Evolutionary conservation across 2,888 invertebrate species (phyloP), one percentile per base, ranked within the genome.

Genomic region (Sarcophaga carnaria): DNA sequence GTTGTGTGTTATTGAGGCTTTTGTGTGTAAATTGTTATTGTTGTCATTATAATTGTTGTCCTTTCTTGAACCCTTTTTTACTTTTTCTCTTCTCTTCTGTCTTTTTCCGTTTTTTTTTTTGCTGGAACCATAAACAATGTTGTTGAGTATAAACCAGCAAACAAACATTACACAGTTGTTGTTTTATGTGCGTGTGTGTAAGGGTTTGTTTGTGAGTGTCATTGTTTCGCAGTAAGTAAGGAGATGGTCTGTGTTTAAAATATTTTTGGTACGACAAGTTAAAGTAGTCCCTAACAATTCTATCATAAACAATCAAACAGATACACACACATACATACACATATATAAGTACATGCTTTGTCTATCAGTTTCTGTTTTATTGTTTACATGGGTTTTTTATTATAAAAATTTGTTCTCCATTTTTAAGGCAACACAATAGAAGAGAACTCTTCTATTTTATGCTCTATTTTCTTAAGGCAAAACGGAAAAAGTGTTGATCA

Each of bases 41-140:
- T 45, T 79, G 70, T 71, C 66, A 12, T 66, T 78, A 54, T 76
- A 70, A 75, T 67, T 83, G 83, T 70, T 83, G 69, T 74, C 64
- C 78, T 62, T 70, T 8, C 45, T 80, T 45, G 14, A 74, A 72
- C 27, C 74, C 45, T 70, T 80, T 74, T 62, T 27, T 10, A 8
- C 54, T 54, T 14, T 12, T 54, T 54, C 12, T 14, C 14, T 54
- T 10, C 37, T 37, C 2, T 37, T 6, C 2, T 37, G 1, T 37
- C 0, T 37, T 37, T 37, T 37, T 37, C 2, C 2, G 8, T 37
- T 37, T 37, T 37, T 37, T 27, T 37, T 37, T 27, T 27, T 27
- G 27, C 37, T 37, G 0, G 25, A 62, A 79, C 25, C 37, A 47
- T 45, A 25, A 83, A 77, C 59, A 62, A 64, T 72, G 22, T 63